Percentiles rank a stretch among this genome's conserved stretches.
phyloP scores from a whole-genome alignment of 2,797 vertebrate species.

The Malurus leucopterus region DNA sequence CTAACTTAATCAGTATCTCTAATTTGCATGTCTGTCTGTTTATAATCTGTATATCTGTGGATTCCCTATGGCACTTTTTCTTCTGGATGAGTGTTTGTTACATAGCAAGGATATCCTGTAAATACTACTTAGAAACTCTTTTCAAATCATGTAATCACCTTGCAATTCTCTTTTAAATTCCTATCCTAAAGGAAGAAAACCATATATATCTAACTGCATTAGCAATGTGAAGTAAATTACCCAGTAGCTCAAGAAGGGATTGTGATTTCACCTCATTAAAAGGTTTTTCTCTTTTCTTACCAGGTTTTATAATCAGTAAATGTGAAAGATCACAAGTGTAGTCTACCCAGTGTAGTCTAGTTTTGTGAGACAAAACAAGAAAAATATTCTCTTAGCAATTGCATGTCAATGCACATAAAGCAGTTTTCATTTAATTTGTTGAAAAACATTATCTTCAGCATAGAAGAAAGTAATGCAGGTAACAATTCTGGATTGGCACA shows the following conservation, averaged over 20 bases:
- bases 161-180: not conserved
- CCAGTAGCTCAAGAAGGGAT: constrained; percentile 12
- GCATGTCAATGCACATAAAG: constrained; percentile 61
- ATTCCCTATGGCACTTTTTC: not conserved
- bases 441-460: constrained; percentile 32
- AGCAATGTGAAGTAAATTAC: not conserved
- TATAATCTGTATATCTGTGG: not conserved
- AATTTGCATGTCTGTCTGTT: not conserved
- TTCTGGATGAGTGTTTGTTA: not conserved
- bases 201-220: not conserved
- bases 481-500: not conserved
- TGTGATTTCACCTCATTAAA: constrained; percentile 53
- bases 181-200: not conserved
- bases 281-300: constrained; percentile 64
- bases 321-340: constrained; percentile 67
- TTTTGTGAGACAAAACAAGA: constrained; percentile 55
- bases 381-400: constrained; percentile 36
- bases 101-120: not conserved
- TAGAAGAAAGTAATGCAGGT: not conserved
- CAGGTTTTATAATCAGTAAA: constrained; percentile 75
- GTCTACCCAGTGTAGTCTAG: constrained; percentile 44
- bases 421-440: constrained; percentile 58
- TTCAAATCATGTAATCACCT: not conserved
- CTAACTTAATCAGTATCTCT: not conserved
- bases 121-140: not conserved